Conservation (phyloP, 2,113 vertebrate genomes). For the Bambusicola thoracicus region DNA sequence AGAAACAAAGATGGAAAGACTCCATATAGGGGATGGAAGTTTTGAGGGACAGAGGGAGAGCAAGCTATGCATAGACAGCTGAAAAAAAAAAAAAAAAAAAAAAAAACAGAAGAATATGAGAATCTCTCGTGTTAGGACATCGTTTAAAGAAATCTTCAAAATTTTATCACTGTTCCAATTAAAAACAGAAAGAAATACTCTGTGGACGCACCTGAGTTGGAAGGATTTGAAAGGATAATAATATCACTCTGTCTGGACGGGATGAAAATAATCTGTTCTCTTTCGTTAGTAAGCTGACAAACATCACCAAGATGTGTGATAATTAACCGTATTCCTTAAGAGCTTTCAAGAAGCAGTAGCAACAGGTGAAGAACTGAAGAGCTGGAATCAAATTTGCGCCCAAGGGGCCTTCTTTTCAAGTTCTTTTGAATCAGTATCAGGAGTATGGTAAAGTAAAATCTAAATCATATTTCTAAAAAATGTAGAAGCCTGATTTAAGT, state of each 20-base stretch:
- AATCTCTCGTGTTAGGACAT: neutral
- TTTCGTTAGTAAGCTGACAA: conserved; percentile 15
- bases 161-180: neutral
- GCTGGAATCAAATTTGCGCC: neutral
- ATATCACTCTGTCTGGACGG: neutral
- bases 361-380: neutral
- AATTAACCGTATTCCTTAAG: neutral
- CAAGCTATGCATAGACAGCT: neutral
- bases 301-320: neutral
- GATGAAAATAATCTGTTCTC: neutral
- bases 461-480: neutral
- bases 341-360: neutral
- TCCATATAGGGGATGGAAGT: rapidly evolving
- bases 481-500: neutral
- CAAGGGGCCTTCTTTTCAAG: neutral
- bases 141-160: neutral
- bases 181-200: neutral
- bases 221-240: neutral
- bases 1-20: neutral
- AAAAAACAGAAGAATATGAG: neutral
- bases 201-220: neutral
- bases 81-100: neutral
- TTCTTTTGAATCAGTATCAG: neutral
- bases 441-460: neutral
- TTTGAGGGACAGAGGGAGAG: neutral